Conservation (phyloP, 2,888 invertebrate genomes). For the Rhyacophila evoluta region DNA sequence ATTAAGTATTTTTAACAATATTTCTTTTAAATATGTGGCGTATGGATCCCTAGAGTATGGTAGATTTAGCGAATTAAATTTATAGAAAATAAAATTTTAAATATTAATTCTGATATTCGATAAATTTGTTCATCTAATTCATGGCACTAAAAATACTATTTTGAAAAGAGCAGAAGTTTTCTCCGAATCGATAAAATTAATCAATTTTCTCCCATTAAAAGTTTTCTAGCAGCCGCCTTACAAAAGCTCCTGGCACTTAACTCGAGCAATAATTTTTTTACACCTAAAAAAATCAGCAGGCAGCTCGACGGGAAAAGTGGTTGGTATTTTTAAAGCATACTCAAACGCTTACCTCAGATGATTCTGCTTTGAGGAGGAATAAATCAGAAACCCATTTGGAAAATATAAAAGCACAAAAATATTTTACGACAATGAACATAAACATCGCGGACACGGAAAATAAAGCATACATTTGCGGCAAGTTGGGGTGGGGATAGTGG, state of each 20-base stretch:
- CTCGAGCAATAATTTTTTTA: conserved; percentile 46
- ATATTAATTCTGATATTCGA: too few species aligned
- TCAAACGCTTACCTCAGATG: conserved; percentile 41
- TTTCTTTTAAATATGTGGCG: too few species aligned
- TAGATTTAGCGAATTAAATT: too few species aligned
- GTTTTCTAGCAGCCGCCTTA: conserved; percentile 29
- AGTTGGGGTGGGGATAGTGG: conserved; percentile 26
- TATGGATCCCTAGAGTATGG: too few species aligned
- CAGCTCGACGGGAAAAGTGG: conserved; percentile 16
- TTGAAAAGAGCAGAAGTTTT: neutral
- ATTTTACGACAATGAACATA: conserved; percentile 49
- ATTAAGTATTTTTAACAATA: too few species aligned
- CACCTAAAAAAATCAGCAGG: conserved; percentile 25
- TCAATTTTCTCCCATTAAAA: conserved; percentile 17
- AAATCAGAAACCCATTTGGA: conserved; percentile 50
- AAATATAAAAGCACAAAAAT: conserved; percentile 41
- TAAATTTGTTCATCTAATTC: too few species aligned
- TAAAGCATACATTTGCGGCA: conserved; percentile 41
- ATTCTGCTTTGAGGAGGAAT: conserved; percentile 46
- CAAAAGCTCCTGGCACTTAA: conserved; percentile 37
- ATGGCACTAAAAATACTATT: neutral
- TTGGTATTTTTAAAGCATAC: conserved; percentile 29
- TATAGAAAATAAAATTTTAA: too few species aligned
- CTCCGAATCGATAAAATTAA: neutral
- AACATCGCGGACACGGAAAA: conserved; percentile 34